Percentiles rank a stretch among this genome's conserved stretches.
These are phyloP conservation scores for Lithobates pipiens DNA, from an alignment of 2,797 vertebrate species.

Conservation along the genomic window DNA sequence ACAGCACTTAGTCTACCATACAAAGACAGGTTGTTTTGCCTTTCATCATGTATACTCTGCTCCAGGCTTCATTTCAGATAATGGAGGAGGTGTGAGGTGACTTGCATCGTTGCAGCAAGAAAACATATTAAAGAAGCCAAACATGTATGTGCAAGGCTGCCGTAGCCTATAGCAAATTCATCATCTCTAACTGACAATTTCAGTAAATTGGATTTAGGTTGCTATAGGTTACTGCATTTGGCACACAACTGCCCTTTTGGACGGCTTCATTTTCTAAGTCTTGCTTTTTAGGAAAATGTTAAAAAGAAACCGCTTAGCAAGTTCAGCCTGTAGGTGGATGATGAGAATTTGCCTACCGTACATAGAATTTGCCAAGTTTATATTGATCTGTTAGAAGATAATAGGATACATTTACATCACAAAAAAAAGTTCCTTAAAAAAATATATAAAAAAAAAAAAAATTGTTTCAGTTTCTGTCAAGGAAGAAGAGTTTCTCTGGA, in stretches of 20 bases:
- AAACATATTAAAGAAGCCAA: too few species aligned
- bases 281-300: not conserved
- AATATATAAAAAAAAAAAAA: not conserved
- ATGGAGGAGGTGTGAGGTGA: not conserved
- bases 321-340: not conserved
- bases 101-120: too few species aligned
- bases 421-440: not conserved
- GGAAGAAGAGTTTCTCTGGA: constrained; percentile 17
- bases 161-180: not conserved
- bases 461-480: not conserved
- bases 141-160: too few species aligned
- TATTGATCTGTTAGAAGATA: constrained; percentile 25
- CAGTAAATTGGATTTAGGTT: not conserved
- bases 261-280: not conserved
- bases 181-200: not conserved
- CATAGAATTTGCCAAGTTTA: constrained; percentile 23
- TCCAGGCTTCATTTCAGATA: not conserved
- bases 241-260: not conserved
- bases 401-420: constrained; percentile 28
- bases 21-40: too few species aligned
- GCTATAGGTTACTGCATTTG: not conserved
- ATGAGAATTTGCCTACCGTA: not conserved
- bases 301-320: not conserved
- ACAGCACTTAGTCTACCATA: not conserved
- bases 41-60: too few species aligned